Evolutionary conservation across 2,888 invertebrate genomes (phyloP), one percentile per base, ranked within the genome.

Genomic region (Noctua comes): DNA sequence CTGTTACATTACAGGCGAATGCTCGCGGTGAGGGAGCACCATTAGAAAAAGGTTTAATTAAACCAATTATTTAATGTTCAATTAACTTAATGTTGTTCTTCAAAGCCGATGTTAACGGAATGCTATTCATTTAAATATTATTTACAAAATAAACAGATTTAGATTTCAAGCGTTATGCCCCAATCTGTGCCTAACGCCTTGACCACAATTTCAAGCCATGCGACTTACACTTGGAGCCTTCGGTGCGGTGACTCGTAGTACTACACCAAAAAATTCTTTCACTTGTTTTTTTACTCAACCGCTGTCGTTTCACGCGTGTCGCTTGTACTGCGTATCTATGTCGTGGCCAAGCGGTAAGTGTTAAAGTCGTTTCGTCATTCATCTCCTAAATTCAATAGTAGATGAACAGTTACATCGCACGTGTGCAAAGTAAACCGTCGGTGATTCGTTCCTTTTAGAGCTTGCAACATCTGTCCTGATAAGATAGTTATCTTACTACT

Each of bases 371-470:
- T 91, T 91, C 90, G 90, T 92, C 90, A 92, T 80, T 88, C 87
- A 87, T 90, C 84, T 88, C 74, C 73, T 77, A 86, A 89, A 89
- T 90, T 92, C 90, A 93, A 93, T 92, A 91, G 89, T 78, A 87
- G 80, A 86, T 77, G 85, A 89, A 91, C 90, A 88, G 89, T 90
- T 87, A 89, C 65, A 88, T 88, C 88, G 87, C 92, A 93, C 94
- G 94, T 93, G 93, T 92, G 90, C 89, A 91, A 92, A 94, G 91
- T 88, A 92, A 90, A 93, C 93, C 92, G 93, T 93, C 78, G 76
- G 86, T 84, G 91, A 85, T 90, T 82, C 88, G 89, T 91, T 93
- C 92, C 90, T 88, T 87, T 91, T 90, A 87, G 85, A 76, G 79
- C 86, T 86, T 86, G 81, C 86, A 86, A 87, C 89, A 88, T 88